Conservation (phyloP, 1,140 invertebrate species). For the Drosophila simulans region DNA sequence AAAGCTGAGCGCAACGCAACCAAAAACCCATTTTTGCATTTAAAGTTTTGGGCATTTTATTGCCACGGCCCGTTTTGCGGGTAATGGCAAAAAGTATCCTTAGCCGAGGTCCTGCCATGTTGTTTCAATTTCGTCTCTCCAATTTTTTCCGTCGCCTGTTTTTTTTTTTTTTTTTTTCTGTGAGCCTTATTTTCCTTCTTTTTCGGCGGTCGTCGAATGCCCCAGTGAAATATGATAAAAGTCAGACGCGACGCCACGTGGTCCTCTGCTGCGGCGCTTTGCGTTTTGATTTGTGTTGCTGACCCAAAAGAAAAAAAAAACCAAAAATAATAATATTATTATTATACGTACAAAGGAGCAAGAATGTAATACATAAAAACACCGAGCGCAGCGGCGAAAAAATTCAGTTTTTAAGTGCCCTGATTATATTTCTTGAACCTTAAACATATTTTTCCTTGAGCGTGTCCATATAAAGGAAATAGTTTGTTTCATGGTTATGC, state of each 20-base stretch:
- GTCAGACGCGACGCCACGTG: conserved; percentile 40
- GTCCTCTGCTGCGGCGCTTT: conserved; percentile 46
- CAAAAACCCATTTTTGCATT: conserved; percentile 63
- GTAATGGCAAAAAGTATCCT: conserved; percentile 47
- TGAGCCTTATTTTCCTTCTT: neutral
- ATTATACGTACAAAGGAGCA: neutral
- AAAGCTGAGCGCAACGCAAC: conserved; percentile 17
- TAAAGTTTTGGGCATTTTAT: conserved; percentile 74
- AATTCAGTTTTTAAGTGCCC: neutral
- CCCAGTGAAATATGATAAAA: conserved; percentile 80
- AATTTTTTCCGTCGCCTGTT: conserved; percentile 3
- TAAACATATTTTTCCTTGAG: neutral
- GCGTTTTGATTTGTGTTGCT: conserved; percentile 79
- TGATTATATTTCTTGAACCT: neutral
- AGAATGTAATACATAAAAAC: conserved; percentile 3
- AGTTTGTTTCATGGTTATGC: too few relatives aligned
- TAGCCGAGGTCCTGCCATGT: conserved; percentile 21
- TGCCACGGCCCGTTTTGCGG: conserved; percentile 22
- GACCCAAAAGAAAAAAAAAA: conserved; percentile 63
- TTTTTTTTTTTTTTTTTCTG: conserved; percentile 2
- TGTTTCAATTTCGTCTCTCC: conserved; percentile 36
- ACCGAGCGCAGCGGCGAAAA: neutral
- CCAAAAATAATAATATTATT: neutral
- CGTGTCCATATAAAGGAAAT: too few relatives aligned
- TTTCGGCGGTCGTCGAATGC: conserved; percentile 58